Conservation (phyloP, 2,888 invertebrate species). For the Ornithoptera alexandrae region DNA sequence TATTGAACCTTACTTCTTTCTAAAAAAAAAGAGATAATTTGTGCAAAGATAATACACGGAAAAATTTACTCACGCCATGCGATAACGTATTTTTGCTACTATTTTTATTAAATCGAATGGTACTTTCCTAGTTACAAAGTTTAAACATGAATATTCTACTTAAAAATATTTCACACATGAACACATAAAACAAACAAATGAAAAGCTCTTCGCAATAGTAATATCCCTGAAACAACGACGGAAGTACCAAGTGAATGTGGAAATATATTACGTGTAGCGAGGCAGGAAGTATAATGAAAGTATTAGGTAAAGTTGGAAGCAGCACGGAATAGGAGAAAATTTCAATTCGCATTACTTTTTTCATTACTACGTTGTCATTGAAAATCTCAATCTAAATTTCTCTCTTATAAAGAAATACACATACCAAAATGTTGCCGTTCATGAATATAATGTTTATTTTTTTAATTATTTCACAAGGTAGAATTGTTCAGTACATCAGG, state of each 20-base stretch:
- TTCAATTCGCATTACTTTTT: neutral
- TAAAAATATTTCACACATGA: neutral
- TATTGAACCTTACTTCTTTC: too few relatives aligned
- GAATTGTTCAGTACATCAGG: too few relatives aligned
- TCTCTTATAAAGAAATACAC: neutral
- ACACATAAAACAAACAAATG: conserved; percentile 9
- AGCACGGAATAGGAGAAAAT: neutral
- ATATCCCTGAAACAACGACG: conserved; percentile 5
- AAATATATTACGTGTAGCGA: conserved; percentile 20
- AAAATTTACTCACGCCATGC: neutral
- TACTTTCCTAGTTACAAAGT: neutral
- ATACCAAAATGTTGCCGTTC: neutral
- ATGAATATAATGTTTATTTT: neutral
- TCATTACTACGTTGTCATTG: neutral
- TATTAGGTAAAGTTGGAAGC: conserved; percentile 14
- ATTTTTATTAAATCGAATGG: neutral
- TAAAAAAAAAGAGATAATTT: too few relatives aligned
- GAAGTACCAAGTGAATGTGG: conserved; percentile 17
- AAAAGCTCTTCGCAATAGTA: conserved; percentile 12
- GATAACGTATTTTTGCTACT: neutral
- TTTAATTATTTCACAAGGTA: too few relatives aligned
- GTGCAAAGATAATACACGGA: too few relatives aligned
- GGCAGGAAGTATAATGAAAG: conserved; percentile 13
- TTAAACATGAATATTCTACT: neutral
- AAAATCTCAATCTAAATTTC: neutral